Percentiles rank a stretch among this genome's conserved stretches.
Evolutionary conservation across 2,888 invertebrate genomes (phyloP).

Genomic region (Xiphydria camelus): DNA sequence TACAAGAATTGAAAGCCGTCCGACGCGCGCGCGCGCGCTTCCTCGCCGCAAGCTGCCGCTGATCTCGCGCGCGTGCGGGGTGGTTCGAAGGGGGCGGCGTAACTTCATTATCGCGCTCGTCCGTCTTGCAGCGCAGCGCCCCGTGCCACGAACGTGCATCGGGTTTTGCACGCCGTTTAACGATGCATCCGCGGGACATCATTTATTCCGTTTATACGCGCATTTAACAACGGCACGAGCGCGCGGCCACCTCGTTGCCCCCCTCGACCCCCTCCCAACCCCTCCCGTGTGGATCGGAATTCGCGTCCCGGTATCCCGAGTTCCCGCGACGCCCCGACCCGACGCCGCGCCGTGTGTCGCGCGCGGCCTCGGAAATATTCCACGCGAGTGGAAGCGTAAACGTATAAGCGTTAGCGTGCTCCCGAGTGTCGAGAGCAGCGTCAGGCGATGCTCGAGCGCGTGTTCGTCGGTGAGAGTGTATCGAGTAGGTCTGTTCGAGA

Average conservation of each 20-base stretch:
- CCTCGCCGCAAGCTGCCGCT: no score
- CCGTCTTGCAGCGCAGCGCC: no score
- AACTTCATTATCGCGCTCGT: constrained; percentile 6
- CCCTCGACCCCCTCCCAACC: constrained; percentile 22
- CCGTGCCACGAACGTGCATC: no score
- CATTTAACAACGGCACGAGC: no score
- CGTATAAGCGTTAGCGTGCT: no score
- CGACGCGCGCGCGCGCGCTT: constrained; percentile 1
- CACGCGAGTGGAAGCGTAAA: no score
- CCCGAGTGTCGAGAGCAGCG: no score
- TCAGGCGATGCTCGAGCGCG: no score
- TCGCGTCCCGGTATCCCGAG: neutral
- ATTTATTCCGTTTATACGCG: constrained; percentile 13
- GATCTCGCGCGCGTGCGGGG: no score
- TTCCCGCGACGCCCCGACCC: neutral
- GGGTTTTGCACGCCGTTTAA: no score
- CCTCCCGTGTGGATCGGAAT: constrained; percentile 12
- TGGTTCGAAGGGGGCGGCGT: constrained; percentile 7
- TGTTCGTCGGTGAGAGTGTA: no score
- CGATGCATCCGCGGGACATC: constrained; percentile 5
- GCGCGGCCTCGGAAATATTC: neutral
- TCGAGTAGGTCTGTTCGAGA: constrained; percentile 38
- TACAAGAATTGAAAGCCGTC: constrained; percentile 3
- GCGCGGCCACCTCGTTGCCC: constrained; percentile 31
- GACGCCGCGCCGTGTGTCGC: no score